A percentile compares a stretch with the other conserved stretches of the same genome.
Conservation (phyloP, 2,797 vertebrate genomes). For the Pseudotriccus pelzelni region DNA sequence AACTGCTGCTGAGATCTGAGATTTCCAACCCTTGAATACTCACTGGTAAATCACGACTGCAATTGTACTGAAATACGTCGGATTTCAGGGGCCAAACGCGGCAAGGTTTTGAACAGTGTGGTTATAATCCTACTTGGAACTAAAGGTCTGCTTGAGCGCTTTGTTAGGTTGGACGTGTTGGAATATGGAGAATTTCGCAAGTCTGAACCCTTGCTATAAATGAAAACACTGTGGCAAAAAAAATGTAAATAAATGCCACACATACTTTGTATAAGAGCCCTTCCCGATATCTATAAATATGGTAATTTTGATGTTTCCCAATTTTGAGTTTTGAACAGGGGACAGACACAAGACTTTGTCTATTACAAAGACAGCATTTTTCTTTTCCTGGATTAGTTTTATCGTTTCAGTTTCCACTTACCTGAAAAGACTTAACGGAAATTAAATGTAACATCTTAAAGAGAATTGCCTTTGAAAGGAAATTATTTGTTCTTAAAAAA, state of each 20-base stretch:
- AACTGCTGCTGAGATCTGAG: not conserved
- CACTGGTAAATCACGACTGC: not conserved
- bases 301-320: not conserved
- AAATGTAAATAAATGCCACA: not conserved
- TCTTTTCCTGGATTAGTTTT: not conserved
- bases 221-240: not conserved
- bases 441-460: not conserved
- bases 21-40: not conserved
- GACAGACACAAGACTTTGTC: not conserved
- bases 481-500: not conserved
- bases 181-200: not conserved
- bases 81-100: not conserved
- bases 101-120: not conserved
- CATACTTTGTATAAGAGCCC: not conserved
- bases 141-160: not conserved
- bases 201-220: not conserved
- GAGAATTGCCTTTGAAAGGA: not conserved
- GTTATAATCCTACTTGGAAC: not conserved
- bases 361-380: not conserved
- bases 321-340: not conserved
- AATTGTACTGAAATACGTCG: not conserved
- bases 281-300: not conserved
- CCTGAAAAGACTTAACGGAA: not conserved
- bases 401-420: not conserved
- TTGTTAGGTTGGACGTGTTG: not conserved